A percentile compares a stretch with the other conserved stretches of the same genome.
Conservation (phyloP, 2,888 invertebrate species). For the Bombyx huttoni region DNA sequence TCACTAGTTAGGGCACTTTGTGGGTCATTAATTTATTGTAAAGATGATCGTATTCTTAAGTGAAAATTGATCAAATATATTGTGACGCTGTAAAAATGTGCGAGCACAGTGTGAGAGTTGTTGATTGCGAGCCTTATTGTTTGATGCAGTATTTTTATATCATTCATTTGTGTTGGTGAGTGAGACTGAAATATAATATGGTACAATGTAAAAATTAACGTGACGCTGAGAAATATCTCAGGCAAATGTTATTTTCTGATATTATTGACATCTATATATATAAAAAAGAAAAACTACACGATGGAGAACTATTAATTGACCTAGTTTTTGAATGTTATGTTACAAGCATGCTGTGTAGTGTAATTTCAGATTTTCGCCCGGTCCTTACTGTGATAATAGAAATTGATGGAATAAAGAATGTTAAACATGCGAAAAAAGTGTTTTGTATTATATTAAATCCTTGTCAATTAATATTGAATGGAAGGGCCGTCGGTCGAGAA, state of each 20-base stretch:
- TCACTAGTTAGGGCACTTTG: slow-evolving; percentile 67
- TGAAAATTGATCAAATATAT: slow-evolving; percentile 63
- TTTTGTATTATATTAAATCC: slow-evolving; percentile 44
- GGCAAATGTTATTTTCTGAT: slow-evolving; percentile 45
- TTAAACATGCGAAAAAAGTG: slow-evolving; percentile 27
- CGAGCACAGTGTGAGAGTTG: slow-evolving; percentile 30
- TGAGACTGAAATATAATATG: slow-evolving; percentile 60
- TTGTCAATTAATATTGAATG: slow-evolving; percentile 41
- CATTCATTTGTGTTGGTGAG: slow-evolving; percentile 58
- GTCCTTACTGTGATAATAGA: slow-evolving; percentile 65
- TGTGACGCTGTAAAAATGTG: slow-evolving; percentile 26
- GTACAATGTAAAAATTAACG: slow-evolving; percentile 58
- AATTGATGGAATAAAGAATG: slow-evolving; percentile 35
- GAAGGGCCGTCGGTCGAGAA: slow-evolving; percentile 57
- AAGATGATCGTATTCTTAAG: slow-evolving; percentile 55
- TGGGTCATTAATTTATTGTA: slow-evolving; percentile 65
- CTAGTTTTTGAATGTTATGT: slow-evolving; percentile 54
- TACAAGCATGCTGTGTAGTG: slow-evolving; percentile 62
- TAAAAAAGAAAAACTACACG: slow-evolving; percentile 25
- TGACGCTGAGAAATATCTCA: slow-evolving; percentile 35
- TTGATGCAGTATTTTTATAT: slow-evolving; percentile 66
- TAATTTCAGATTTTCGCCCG: slow-evolving; percentile 69
- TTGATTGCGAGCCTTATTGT: slow-evolving; percentile 39
- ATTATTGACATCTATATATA: slow-evolving; percentile 31
- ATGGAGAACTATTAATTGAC: slow-evolving; percentile 33